Conservation (phyloP, 1,140 invertebrate species). For the Saccostrea cuccullata region DNA sequence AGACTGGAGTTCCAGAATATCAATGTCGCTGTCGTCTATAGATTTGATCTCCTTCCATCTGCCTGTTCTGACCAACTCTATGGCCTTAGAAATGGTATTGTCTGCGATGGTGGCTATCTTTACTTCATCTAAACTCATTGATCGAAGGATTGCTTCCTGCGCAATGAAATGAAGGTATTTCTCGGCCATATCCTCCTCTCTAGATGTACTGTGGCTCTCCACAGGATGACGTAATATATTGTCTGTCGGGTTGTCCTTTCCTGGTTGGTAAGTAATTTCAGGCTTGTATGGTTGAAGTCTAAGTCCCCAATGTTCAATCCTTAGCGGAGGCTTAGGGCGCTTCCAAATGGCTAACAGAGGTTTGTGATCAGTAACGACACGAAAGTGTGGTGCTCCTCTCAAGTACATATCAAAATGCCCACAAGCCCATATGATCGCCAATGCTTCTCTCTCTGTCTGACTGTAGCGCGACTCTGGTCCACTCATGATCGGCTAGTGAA, state of each 20-base stretch:
- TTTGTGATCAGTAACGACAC: constrained; percentile 76
- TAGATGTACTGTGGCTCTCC: not conserved
- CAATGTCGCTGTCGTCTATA: constrained; percentile 31
- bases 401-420: constrained; percentile 77
- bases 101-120: constrained; percentile 41
- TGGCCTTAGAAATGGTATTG: constrained; percentile 38
- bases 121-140: constrained; percentile 55
- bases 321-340: constrained; percentile 53
- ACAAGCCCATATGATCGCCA: too few relatives aligned
- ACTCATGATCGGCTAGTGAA: constrained; percentile 59
- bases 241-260: constrained; percentile 50
- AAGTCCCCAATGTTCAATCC: constrained; percentile 57
- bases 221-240: constrained; percentile 51
- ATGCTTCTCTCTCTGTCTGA: constrained; percentile 77
- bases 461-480: not conserved
- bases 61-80: constrained; percentile 21
- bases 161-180: constrained; percentile 52
- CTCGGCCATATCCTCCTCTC: constrained; percentile 34
- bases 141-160: too few relatives aligned
- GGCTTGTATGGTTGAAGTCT: constrained; percentile 55
- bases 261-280: constrained; percentile 44
- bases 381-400: constrained; percentile 72
- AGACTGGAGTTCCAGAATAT: constrained; percentile 27
- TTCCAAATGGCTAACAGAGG: constrained; percentile 64
- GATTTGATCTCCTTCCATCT: constrained; percentile 43